phyloP scores from a whole-genome alignment of 2,888 invertebrate genomes.

The Ennomos quercinarius region DNA sequence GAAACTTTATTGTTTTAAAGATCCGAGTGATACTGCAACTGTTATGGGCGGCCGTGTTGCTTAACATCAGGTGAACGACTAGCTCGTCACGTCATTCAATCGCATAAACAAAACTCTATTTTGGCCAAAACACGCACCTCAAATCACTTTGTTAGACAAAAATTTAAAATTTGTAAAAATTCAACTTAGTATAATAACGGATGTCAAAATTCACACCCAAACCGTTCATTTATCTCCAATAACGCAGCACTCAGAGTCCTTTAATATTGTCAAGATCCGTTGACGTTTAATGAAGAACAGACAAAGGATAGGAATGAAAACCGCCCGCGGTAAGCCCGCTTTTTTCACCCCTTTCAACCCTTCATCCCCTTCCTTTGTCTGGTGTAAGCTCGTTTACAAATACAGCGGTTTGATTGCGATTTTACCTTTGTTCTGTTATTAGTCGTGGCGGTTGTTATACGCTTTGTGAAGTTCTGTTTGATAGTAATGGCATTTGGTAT shows the following conservation, averaged over 20 bases:
- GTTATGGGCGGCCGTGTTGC: no score
- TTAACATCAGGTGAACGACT: no score
- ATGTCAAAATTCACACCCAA: background rate
- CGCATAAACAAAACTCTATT: no score
- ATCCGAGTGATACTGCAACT: no score
- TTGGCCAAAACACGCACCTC: no score
- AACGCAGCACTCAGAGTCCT: slow-evolving; percentile 13
- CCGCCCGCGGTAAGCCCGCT: slow-evolving; percentile 26
- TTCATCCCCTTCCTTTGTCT: slow-evolving; percentile 16
- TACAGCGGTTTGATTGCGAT: slow-evolving; percentile 36
- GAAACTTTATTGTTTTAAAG: no score
- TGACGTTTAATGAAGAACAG: slow-evolving; percentile 34
- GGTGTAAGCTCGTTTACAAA: slow-evolving; percentile 38
- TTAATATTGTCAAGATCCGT: slow-evolving; percentile 25
- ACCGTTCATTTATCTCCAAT: slow-evolving; percentile 14
- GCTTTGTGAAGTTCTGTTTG: slow-evolving; percentile 10
- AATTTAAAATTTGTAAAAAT: no score
- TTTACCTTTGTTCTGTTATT: slow-evolving; percentile 36
- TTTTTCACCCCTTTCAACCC: slow-evolving; percentile 22
- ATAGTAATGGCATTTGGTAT: slow-evolving; percentile 5
- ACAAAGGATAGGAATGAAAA: slow-evolving; percentile 35
- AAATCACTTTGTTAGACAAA: no score
- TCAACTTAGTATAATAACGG: background rate
- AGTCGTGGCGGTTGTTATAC: slow-evolving; percentile 11
- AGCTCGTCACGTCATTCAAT: no score